Conservation (phyloP, 2,888 invertebrate species). For the Omphaloscelis lunosa region DNA sequence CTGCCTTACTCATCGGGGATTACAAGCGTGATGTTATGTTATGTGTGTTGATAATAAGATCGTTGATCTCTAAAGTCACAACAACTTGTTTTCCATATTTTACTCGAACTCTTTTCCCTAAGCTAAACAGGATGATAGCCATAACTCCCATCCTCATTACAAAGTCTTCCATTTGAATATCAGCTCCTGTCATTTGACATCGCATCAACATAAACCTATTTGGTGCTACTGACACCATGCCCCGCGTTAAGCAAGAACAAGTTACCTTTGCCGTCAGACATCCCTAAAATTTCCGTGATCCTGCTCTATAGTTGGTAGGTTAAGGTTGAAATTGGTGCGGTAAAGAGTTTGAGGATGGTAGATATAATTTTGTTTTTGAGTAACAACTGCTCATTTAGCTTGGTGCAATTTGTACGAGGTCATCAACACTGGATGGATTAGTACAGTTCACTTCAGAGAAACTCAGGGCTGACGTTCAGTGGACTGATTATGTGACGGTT, state of each 20-base stretch:
- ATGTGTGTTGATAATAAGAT: neutral
- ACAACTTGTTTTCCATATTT: neutral
- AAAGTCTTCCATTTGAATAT: slow-evolving; percentile 59
- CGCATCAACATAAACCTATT: slow-evolving; percentile 71
- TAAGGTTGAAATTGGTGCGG: slow-evolving; percentile 44
- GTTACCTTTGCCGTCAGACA: slow-evolving; percentile 30
- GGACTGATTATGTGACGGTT: slow-evolving; percentile 43
- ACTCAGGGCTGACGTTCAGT: slow-evolving; percentile 72
- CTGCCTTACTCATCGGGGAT: too few relatives aligned
- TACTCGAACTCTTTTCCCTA: slow-evolving; percentile 23
- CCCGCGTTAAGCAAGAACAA: slow-evolving; percentile 63
- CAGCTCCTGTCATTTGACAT: slow-evolving; percentile 64
- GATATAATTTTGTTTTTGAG: slow-evolving; percentile 63
- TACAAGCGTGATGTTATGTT: too few relatives aligned
- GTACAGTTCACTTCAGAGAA: slow-evolving; percentile 81
- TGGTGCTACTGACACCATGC: slow-evolving; percentile 69
- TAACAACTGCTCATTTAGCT: slow-evolving; percentile 80
- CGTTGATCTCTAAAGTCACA: neutral
- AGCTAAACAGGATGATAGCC: slow-evolving; percentile 37
- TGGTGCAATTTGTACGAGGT: slow-evolving; percentile 82
- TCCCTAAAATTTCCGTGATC: slow-evolving; percentile 4
- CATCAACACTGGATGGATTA: slow-evolving; percentile 84
- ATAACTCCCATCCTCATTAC: slow-evolving; percentile 60
- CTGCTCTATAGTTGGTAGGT: rapidly evolving
- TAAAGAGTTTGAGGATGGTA: neutral